Percentiles rank a stretch among this genome's conserved stretches.
Conservation (phyloP, 2,113 vertebrate species). For the Cacatua alba region DNA sequence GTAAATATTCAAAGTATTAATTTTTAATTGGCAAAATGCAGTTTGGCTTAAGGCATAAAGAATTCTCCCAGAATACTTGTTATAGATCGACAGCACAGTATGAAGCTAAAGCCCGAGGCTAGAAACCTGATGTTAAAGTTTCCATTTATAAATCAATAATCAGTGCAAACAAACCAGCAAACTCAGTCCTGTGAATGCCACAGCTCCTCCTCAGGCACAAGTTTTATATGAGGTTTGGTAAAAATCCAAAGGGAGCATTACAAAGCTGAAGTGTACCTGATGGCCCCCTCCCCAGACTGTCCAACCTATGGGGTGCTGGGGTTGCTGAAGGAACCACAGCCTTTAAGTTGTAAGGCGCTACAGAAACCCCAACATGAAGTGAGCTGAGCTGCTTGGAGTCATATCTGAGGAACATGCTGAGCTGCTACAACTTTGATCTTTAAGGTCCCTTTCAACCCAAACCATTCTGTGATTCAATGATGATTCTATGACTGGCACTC, state of each 20-base stretch:
- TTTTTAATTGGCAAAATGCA: background rate
- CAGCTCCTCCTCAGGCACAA: background rate
- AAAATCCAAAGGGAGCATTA: accelerated
- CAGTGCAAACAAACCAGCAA: background rate
- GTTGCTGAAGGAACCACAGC: background rate
- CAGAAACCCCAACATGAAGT: background rate
- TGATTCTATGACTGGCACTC: background rate
- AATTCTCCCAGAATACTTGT: background rate
- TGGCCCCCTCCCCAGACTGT: accelerated
- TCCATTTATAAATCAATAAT: slow-evolving; percentile 35
- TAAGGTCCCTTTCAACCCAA: background rate
- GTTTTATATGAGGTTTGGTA: background rate
- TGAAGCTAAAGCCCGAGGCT: slow-evolving; percentile 10
- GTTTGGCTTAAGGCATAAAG: background rate
- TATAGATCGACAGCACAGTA: background rate
- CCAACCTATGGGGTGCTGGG: background rate
- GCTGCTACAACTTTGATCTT: background rate
- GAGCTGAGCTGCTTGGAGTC: background rate
- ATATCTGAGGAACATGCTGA: background rate
- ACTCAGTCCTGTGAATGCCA: background rate
- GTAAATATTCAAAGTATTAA: slow-evolving; percentile 21
- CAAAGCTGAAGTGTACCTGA: background rate
- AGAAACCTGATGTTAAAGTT: background rate
- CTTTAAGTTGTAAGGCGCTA: background rate
- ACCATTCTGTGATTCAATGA: background rate